phyloP scores from a whole-genome alignment of 2,888 invertebrate genomes.

The Caenorhabditis zanzibari region DNA sequence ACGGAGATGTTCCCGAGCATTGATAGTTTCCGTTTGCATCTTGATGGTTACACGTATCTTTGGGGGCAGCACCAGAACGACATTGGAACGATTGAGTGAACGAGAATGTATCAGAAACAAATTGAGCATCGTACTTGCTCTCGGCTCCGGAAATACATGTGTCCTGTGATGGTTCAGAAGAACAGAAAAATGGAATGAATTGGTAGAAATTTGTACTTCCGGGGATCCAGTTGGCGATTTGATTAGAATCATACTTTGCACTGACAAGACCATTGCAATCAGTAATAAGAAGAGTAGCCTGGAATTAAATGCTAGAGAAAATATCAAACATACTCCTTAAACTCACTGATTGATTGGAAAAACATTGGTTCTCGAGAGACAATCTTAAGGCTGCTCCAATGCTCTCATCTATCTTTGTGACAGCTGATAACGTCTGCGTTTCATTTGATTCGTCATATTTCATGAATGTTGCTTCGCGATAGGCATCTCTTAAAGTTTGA shows the following conservation, averaged over 20 bases:
- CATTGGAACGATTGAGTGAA: conserved; percentile 42
- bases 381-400: conserved; percentile 27
- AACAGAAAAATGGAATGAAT: conserved; percentile 49
- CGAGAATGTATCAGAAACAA: conserved; percentile 28
- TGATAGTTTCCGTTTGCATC: conserved; percentile 49
- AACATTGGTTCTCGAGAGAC: conserved; percentile 2
- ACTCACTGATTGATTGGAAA: background rate
- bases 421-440: background rate
- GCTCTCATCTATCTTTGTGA: background rate
- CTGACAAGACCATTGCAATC: conserved; percentile 43
- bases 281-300: conserved; percentile 27
- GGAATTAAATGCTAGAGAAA: background rate
- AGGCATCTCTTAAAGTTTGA: conserved; percentile 6
- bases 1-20: conserved; percentile 26
- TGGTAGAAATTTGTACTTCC: background rate
- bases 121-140: conserved; percentile 39
- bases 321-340: background rate
- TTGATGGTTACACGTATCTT: background rate
- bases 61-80: background rate
- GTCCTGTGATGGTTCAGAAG: background rate
- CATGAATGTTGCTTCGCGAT: conserved; percentile 18
- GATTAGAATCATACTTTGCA: conserved; percentile 39
- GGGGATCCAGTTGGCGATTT: background rate
- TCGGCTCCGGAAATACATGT: conserved; percentile 27
- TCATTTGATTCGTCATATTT: background rate